phyloP scores from a whole-genome alignment of 2,113 vertebrate genomes.

The Murina feae region DNA sequence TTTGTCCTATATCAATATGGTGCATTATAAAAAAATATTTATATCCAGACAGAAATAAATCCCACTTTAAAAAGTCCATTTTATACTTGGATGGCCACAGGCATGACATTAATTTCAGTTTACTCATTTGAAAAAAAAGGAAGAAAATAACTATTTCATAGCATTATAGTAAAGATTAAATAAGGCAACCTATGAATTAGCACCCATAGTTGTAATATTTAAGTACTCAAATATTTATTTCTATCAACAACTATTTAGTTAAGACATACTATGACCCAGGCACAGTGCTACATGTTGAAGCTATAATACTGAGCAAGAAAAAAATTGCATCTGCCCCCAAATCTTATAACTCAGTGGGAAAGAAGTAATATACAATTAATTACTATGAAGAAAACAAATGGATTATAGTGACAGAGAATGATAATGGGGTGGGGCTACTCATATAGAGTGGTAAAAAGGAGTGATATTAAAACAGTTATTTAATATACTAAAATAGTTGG shows the following conservation, averaged over 20 bases:
- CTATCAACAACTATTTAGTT: not conserved
- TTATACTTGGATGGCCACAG: not conserved
- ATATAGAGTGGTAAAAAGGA: not conserved
- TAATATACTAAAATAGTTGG: not conserved
- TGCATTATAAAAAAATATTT: not conserved
- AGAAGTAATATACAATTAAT: not conserved
- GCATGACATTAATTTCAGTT: not conserved
- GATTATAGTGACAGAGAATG: not conserved
- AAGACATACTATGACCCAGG: not conserved
- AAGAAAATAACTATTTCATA: not conserved
- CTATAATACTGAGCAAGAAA: not conserved
- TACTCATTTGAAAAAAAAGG: not conserved
- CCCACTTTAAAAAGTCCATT: not conserved
- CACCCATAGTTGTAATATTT: not conserved
- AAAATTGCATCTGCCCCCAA: not conserved
- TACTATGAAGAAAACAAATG: not conserved
- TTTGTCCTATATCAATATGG: not conserved
- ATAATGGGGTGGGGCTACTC: not conserved
- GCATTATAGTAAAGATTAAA: not conserved
- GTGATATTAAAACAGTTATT: not conserved
- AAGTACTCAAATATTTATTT: not conserved
- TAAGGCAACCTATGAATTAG: not conserved
- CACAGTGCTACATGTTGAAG: not conserved
- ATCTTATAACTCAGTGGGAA: not conserved
- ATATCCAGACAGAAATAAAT: not conserved